Evolutionary conservation across 2,888 invertebrate species (phyloP), one percentile per base, ranked within the genome.

Genomic region (Hemistola chrysoprasaria): DNA sequence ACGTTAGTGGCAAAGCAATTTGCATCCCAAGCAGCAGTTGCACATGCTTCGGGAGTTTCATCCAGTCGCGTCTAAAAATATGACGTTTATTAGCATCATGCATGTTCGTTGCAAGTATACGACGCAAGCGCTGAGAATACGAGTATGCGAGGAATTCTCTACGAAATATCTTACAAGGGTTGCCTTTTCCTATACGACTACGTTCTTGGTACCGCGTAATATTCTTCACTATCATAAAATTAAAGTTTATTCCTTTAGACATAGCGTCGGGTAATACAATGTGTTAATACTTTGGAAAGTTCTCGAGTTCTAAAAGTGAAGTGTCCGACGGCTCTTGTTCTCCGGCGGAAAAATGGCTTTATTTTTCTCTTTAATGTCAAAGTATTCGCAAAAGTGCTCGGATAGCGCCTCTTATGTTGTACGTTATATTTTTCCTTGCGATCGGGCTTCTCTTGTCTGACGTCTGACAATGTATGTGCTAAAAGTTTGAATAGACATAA

Each of bases 21-120:
- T 53, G 45, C 47, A 38, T 50, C 39, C 29, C 41, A 50, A 42
- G 56, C 50, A 53, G 40, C 24, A 26, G 38, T 34, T 41, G 40
- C 51, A 39, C 40, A 22, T 39, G 41, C 26, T 49, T 40, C 40
- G 21, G 27, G 43, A 47, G 53, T 53, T 54, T 48, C 49, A 53
- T 31, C 32, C 37, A 42, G 37, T 58, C 48, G 40, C 46, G 38
- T 36, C 41, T 52, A 31, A 35, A 50, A 53, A 59, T 54, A 56
- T 55, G 58, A 59, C 59, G 56, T 57, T 57, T 65, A 63, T 66
- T 62, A 58, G 56, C 40, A 44, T 59, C 52, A 54, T 52, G 56
- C 41, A n/a, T n/a, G n/a, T n/a, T n/a, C n/a, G n/a, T n/a, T n/a
- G n/a, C n/a, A n/a, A n/a, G n/a, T 50, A 34, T 31, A 25, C 20